phyloP scores from a whole-genome alignment of 1,140 invertebrate genomes.

The Tribolium castaneum region DNA sequence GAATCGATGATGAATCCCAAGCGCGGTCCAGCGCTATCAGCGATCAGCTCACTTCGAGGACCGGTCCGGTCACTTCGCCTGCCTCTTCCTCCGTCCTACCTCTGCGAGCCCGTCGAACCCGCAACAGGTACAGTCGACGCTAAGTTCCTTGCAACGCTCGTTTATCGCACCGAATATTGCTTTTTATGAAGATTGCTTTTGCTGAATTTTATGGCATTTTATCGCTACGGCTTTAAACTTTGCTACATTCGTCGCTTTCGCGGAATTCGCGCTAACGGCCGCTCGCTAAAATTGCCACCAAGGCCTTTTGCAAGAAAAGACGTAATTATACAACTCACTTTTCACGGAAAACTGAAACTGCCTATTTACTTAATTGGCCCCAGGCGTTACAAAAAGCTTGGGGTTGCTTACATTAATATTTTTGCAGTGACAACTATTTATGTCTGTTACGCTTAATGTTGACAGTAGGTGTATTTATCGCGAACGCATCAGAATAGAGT shows the following conservation, averaged over 20 bases:
- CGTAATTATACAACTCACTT: background rate
- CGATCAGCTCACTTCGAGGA: slow-evolving; percentile 45
- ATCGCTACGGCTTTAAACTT: background rate
- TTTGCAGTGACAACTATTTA: background rate
- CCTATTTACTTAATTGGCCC: no score
- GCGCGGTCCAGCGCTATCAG: slow-evolving; percentile 46
- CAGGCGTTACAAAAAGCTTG: background rate
- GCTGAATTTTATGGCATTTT: slow-evolving; percentile 2
- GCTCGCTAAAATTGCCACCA: background rate
- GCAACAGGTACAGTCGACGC: slow-evolving; percentile 41
- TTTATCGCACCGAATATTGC: slow-evolving; percentile 35
- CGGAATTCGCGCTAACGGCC: background rate
- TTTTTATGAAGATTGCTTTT: slow-evolving; percentile 20
- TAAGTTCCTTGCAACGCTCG: slow-evolving; percentile 38
- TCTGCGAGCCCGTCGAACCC: slow-evolving; percentile 37
- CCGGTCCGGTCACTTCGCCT: slow-evolving; percentile 51
- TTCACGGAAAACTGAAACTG: background rate
- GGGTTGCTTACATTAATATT: background rate
- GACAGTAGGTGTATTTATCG: slow-evolving; percentile 9
- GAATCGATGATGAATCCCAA: slow-evolving; percentile 58
- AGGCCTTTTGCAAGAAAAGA: background rate
- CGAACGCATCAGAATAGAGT: slow-evolving; percentile 1
- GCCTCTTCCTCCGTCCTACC: slow-evolving; percentile 10
- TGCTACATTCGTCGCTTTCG: background rate
- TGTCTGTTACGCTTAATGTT: background rate